Conservation (phyloP, 2,888 invertebrate genomes). For the Pachycephus smyrnensis region DNA sequence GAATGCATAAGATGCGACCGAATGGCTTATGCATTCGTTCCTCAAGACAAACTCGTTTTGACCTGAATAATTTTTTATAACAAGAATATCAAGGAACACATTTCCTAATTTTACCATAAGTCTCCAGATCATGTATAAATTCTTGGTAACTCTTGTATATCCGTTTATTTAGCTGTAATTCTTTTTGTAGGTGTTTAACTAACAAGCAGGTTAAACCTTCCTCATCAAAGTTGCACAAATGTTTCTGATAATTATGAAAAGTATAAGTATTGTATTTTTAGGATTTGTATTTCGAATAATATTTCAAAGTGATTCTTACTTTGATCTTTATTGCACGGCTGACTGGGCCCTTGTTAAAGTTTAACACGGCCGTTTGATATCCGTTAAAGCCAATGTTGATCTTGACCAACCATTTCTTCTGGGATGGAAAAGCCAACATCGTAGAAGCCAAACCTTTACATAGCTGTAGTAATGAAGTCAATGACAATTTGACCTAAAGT, state of each 20-base stretch:
- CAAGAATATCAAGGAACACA: neutral
- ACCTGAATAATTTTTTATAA: neutral
- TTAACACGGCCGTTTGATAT: slow-evolving; percentile 33
- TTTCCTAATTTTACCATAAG: slow-evolving; percentile 27
- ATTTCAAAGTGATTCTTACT: slow-evolving; percentile 1
- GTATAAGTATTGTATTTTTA: neutral
- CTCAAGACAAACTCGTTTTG: neutral
- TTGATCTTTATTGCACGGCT: slow-evolving; percentile 6
- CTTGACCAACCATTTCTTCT: slow-evolving; percentile 37
- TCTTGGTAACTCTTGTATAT: slow-evolving; percentile 32
- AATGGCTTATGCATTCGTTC: neutral
- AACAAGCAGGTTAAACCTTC: slow-evolving; percentile 23
- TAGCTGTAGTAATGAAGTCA: slow-evolving; percentile 25
- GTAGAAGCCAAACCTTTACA: slow-evolving; percentile 32
- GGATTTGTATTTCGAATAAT: neutral
- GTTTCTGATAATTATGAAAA: neutral
- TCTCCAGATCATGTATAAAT: slow-evolving; percentile 33
- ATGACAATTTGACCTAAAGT: neutral
- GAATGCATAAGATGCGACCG: neutral
- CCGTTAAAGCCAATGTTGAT: slow-evolving; percentile 40
- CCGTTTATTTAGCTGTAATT: slow-evolving; percentile 27
- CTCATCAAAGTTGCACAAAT: neutral
- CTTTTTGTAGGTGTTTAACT: slow-evolving; percentile 25
- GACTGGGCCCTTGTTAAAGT: slow-evolving; percentile 7
- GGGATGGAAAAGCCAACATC: slow-evolving; percentile 26